Percentiles rank a stretch among this genome's conserved stretches.
These are phyloP conservation scores for Saimiri boliviensis DNA, from an alignment of 2,113 vertebrate species.

Conservation along the genomic window DNA sequence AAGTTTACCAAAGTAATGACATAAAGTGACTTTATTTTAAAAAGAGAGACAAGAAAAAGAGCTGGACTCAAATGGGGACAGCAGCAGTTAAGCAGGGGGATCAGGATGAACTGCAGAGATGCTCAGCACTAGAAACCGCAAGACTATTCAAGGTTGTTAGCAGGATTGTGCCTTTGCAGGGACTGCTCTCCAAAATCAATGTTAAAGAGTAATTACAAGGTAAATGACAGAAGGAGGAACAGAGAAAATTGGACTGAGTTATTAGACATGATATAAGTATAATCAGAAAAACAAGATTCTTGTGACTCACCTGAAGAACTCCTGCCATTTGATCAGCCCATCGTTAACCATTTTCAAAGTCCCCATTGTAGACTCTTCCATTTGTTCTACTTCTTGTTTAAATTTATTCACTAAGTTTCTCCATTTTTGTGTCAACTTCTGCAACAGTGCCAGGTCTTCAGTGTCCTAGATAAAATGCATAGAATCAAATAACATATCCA, in stretches of 20 bases:
- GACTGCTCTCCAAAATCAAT: neutral
- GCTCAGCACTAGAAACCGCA: neutral
- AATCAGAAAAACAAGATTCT: slow-evolving; percentile 8
- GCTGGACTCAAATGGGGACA: neutral
- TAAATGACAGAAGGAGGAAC: neutral
- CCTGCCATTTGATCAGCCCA: slow-evolving; percentile 82
- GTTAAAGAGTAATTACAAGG: neutral
- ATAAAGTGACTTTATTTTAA: neutral
- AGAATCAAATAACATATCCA: neutral
- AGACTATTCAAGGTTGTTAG: neutral
- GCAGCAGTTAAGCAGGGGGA: neutral
- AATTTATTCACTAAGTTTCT: slow-evolving; percentile 75
- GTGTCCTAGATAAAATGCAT: slow-evolving; percentile 83
- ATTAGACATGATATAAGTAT: neutral
- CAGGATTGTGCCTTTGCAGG: neutral
- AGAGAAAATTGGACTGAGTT: neutral
- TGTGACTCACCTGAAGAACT: slow-evolving; percentile 80
- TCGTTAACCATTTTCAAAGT: slow-evolving; percentile 75
- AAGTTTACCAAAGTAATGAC: neutral
- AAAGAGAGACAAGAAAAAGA: neutral
- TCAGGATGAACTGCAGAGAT: neutral
- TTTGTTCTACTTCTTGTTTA: slow-evolving; percentile 78
- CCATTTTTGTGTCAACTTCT: slow-evolving; percentile 84
- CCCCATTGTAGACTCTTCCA: slow-evolving; percentile 79
- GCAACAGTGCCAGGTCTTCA: slow-evolving; percentile 83